These are phyloP conservation scores for Smithornis capensis DNA, from an alignment of 2,113 vertebrate genomes.

Conservation along the genomic window DNA sequence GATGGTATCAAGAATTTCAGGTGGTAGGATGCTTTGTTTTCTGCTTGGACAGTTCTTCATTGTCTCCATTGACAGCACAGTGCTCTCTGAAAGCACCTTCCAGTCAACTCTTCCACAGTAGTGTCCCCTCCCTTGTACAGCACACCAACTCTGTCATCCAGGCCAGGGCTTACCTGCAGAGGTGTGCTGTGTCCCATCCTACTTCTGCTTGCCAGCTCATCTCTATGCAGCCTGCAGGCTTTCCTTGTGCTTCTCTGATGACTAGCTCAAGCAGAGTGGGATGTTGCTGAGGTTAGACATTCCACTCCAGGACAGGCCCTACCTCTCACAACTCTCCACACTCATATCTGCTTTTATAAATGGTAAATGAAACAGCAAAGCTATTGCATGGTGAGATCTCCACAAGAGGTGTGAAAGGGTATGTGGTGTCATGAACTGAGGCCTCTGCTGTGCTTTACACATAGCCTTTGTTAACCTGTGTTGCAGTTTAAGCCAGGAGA, in stretches of 20 bases:
- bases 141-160: not conserved
- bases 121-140: not conserved
- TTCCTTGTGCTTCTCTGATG: not conserved
- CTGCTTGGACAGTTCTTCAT: not conserved
- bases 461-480: fast-evolving
- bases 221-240: not conserved
- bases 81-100: not conserved
- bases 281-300: not conserved
- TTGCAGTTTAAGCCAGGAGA: not conserved
- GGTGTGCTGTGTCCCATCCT: not conserved
- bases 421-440: not conserved
- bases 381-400: not conserved
- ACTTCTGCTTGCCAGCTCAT: not conserved
- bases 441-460: not conserved
- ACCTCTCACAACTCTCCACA: not conserved
- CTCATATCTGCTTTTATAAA: not conserved
- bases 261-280: not conserved
- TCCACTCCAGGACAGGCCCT: not conserved
- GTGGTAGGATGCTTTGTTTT: not conserved
- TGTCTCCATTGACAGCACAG: not conserved
- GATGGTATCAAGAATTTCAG: not conserved
- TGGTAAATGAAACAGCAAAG: not conserved
- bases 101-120: not conserved
- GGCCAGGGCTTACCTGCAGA: not conserved
- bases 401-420: not conserved